Percentiles rank a stretch among this genome's conserved stretches.
phyloP scores from a whole-genome alignment of 2,797 vertebrate species.

The Pipistrellus kuhlii region DNA sequence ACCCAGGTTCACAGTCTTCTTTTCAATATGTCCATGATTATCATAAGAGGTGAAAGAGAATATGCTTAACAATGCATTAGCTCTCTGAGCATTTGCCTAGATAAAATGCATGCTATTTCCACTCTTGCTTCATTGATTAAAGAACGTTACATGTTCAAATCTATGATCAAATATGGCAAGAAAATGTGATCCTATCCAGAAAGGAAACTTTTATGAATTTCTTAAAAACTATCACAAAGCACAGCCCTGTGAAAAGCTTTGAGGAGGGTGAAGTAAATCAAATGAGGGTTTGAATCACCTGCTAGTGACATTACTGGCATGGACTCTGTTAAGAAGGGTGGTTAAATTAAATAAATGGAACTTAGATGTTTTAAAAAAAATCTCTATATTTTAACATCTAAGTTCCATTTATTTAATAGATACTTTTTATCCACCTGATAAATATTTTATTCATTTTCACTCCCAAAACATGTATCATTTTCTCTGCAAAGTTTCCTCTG shows the following conservation, averaged over 20 bases:
- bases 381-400: background rate
- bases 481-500: background rate
- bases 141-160: background rate
- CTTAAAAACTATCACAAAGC: background rate
- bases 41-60: background rate
- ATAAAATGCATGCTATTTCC: background rate
- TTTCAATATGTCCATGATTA: background rate
- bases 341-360: background rate
- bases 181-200: background rate
- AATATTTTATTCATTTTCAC: conserved; percentile 50
- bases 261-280: background rate
- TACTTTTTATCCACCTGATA: background rate
- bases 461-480: conserved; percentile 9
- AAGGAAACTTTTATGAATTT: background rate
- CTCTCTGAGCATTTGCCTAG: background rate
- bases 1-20: background rate
- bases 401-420: conserved; percentile 8
- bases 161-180: background rate
- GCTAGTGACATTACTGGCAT: background rate
- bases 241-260: background rate
- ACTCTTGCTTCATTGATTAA: background rate
- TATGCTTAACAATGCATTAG: background rate
- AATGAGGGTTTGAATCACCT: background rate
- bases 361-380: background rate
- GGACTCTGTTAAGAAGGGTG: background rate